Conservation (phyloP, 2,113 vertebrate genomes). For the Perca flavescens region DNA sequence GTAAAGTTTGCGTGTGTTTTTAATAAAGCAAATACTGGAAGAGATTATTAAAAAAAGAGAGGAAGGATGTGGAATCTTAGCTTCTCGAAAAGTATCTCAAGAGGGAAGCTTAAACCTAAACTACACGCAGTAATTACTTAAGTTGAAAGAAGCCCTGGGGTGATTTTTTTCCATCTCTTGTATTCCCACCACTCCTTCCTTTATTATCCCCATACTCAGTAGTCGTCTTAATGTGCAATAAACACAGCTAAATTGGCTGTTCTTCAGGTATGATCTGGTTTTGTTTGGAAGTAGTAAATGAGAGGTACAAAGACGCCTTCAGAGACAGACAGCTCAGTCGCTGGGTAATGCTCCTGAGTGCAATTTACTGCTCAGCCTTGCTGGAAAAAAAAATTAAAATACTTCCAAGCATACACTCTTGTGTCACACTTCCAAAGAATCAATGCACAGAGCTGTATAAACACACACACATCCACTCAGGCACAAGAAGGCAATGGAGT, state of each 20-base stretch:
- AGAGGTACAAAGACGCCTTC: constrained; percentile 50
- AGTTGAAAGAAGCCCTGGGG: constrained; percentile 49
- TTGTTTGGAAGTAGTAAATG: constrained; percentile 58
- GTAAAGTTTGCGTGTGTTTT: constrained; percentile 20
- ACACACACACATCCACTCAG: constrained; percentile 14
- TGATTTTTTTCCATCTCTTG: constrained; percentile 12
- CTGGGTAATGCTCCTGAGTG: constrained; percentile 60
- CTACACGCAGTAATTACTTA: constrained; percentile 54
- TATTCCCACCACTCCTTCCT: background rate
- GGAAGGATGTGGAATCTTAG: background rate
- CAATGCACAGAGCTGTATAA: constrained; percentile 24
- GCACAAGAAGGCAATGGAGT: constrained; percentile 17
- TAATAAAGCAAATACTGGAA: constrained; percentile 25
- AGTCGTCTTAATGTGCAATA: constrained; percentile 62
- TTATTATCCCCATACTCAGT: constrained; percentile 21
- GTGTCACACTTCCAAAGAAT: constrained; percentile 45
- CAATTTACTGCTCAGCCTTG: constrained; percentile 66
- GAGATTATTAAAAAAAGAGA: constrained; percentile 13
- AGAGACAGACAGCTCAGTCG: constrained; percentile 44
- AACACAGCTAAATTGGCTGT: constrained; percentile 60
- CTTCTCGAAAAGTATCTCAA: constrained; percentile 26
- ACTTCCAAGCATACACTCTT: constrained; percentile 24
- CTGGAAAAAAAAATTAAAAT: constrained; percentile 5
- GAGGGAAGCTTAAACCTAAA: constrained; percentile 33
- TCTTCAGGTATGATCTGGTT: constrained; percentile 51